Evolutionary conservation across 2,113 vertebrate species (phyloP).

Genomic region (Asarcornis scutulata): DNA sequence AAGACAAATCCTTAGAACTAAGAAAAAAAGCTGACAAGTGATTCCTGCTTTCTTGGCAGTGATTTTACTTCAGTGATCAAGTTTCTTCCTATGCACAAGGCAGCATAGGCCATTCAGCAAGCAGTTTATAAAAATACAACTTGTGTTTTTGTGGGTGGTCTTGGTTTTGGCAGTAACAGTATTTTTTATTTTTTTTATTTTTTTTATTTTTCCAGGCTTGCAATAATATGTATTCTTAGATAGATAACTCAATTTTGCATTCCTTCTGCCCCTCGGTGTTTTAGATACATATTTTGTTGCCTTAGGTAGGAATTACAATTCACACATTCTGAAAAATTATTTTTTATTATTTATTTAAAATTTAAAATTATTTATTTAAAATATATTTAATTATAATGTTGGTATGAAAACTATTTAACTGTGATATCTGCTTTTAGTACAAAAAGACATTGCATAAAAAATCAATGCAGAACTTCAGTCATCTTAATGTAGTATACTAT

Average conservation of each 20-base stretch:
- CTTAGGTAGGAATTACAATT: not conserved
- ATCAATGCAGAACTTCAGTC: not conserved
- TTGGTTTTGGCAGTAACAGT: not conserved
- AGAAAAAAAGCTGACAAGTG: not conserved
- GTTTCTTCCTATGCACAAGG: not conserved
- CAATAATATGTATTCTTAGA: not conserved
- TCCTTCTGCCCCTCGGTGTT: not conserved
- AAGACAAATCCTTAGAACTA: not conserved
- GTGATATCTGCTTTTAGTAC: not conserved
- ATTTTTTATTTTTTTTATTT: not conserved
- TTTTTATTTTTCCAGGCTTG: not conserved
- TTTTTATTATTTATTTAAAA: no score
- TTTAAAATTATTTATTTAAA: no score
- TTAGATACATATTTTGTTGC: not conserved
- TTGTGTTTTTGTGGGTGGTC: not conserved
- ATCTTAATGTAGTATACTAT: not conserved
- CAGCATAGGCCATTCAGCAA: not conserved
- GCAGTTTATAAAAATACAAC: not conserved
- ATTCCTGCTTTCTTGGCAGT: not conserved
- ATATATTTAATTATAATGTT: not conserved
- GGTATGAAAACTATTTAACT: not conserved
- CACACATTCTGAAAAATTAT: not conserved
- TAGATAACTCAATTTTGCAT: not conserved
- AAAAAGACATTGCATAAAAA: not conserved
- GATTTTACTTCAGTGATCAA: not conserved